A percentile compares a stretch with the other conserved stretches of the same genome.
These are phyloP conservation scores for Hemicrepidius hirtus DNA, from an alignment of 2,888 invertebrate genomes.

Conservation along the genomic window DNA sequence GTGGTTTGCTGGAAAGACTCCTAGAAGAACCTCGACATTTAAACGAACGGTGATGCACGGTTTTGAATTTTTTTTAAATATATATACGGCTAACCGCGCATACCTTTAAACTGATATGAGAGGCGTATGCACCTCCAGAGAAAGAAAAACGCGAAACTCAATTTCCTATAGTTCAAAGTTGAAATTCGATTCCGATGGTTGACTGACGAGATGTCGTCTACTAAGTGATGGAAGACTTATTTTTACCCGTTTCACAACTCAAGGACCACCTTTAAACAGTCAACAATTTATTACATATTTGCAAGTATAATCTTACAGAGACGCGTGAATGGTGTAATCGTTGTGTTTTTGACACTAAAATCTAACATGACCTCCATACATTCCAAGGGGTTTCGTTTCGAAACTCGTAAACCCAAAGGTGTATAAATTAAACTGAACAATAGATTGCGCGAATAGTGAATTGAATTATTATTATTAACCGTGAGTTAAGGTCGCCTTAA, in stretches of 20 bases:
- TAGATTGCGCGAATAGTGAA: constrained; percentile 29
- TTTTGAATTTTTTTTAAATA: neutral
- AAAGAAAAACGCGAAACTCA: constrained; percentile 10
- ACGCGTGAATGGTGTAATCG: constrained; percentile 21
- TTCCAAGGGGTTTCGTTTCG: constrained; percentile 2
- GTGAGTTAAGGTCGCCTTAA: constrained; percentile 2
- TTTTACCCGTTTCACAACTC: constrained; percentile 9
- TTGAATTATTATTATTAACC: constrained; percentile 37
- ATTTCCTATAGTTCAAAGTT: constrained; percentile 33
- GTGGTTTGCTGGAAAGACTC: neutral
- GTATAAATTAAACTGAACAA: constrained; percentile 37
- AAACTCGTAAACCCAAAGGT: constrained; percentile 5
- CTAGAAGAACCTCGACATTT: constrained; percentile 22
- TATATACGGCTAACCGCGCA: neutral
- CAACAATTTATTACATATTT: constrained; percentile 23
- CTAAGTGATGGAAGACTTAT: constrained; percentile 16
- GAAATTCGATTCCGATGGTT: constrained; percentile 12
- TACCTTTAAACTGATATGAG: constrained; percentile 27
- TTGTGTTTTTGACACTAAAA: constrained; percentile 29
- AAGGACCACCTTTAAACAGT: neutral
- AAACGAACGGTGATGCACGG: constrained; percentile 1
- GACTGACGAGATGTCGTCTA: constrained; percentile 13
- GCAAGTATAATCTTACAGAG: constrained; percentile 10
- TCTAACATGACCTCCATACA: constrained; percentile 14
- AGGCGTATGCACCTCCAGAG: neutral